phyloP scores from a whole-genome alignment of 2,888 invertebrate species.

The Trissoscelio sp. region DNA sequence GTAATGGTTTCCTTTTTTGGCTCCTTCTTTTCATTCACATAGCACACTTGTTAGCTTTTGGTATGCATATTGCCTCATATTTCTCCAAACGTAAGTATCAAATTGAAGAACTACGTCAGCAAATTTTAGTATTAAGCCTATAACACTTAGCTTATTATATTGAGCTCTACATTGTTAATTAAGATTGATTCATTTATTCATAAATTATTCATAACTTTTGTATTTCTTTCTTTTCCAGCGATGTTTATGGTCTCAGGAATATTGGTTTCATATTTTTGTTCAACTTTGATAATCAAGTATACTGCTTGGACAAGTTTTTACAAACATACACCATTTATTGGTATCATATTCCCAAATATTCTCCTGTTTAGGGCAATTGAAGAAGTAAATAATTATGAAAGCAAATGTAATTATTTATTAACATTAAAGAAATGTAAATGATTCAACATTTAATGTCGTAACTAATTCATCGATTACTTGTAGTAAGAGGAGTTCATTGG shows the following conservation, averaged over 20 bases:
- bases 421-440: too few relatives aligned
- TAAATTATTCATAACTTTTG: neutral
- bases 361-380: constrained; percentile 76
- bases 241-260: constrained; percentile 70
- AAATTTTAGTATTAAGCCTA: neutral
- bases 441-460: too few relatives aligned
- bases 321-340: constrained; percentile 74
- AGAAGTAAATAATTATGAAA: constrained; percentile 79
- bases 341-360: constrained; percentile 79
- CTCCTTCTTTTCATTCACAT: constrained; percentile 76
- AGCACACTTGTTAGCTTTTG: constrained; percentile 78
- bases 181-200: too few relatives aligned
- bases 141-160: too few relatives aligned
- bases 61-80: constrained; percentile 80
- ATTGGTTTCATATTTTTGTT: constrained; percentile 68
- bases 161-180: too few relatives aligned
- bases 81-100: constrained; percentile 79
- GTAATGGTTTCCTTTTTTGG: constrained; percentile 80
- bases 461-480: too few relatives aligned
- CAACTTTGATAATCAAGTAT: constrained; percentile 71
- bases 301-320: constrained; percentile 68
- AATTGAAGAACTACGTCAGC: neutral
- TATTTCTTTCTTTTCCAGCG: constrained; percentile 67
- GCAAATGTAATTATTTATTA: constrained; percentile 73
- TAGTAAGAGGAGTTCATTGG: constrained; percentile 84